Evolutionary conservation across 92 coral and sea anemone genomes (phyloP).

Genomic region (Actinernus sp.): DNA sequence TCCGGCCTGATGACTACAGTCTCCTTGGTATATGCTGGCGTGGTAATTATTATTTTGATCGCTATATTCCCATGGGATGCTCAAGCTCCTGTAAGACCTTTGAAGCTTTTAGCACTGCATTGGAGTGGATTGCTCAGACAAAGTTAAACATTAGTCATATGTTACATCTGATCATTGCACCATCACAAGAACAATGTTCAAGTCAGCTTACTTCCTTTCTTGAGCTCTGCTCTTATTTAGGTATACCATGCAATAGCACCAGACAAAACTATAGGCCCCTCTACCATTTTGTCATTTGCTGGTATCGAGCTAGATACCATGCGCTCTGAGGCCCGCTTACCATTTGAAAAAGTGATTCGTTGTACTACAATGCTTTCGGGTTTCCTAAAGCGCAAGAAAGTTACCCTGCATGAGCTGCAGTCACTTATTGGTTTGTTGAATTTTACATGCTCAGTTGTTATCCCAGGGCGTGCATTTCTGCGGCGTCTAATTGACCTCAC

Average conservation of each 20-base stretch:
- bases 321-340: slow-evolving; percentile 5
- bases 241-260: slow-evolving; percentile 68
- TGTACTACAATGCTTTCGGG: no score
- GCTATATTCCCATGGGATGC: slow-evolving; percentile 61
- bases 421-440: slow-evolving; percentile 53
- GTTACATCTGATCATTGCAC: slow-evolving; percentile 43
- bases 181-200: slow-evolving; percentile 18
- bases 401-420: slow-evolving; percentile 45
- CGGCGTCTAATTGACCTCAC: background rate
- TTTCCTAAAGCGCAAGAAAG: slow-evolving; percentile 44
- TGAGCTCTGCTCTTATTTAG: slow-evolving; percentile 21
- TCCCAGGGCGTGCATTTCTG: slow-evolving; percentile 59
- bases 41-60: slow-evolving; percentile 33
- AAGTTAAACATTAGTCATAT: slow-evolving; percentile 22
- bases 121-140: slow-evolving; percentile 44
- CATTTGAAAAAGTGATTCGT: no score
- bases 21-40: slow-evolving; percentile 41
- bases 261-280: slow-evolving; percentile 40
- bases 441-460: slow-evolving; percentile 58
- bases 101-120: slow-evolving; percentile 55
- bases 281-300: slow-evolving; percentile 9
- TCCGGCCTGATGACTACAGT: slow-evolving; percentile 43
- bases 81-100: slow-evolving; percentile 53
- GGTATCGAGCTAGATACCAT: slow-evolving; percentile 22
- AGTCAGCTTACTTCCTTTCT: slow-evolving; percentile 25